Base-by-base conservation (phyloP, 2,113 vertebrate genomes). In the Canis aureus region DNA sequence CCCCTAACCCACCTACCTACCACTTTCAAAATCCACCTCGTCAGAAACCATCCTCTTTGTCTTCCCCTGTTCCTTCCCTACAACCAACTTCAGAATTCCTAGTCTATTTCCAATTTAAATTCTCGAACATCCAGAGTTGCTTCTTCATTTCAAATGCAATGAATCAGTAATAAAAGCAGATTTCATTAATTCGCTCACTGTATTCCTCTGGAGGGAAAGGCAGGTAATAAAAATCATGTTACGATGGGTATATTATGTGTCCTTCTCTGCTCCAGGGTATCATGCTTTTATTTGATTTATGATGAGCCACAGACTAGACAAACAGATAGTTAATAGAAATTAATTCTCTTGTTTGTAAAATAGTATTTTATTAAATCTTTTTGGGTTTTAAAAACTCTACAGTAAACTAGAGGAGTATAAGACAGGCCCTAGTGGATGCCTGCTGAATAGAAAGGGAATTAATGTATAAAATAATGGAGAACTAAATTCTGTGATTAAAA, bases 261-360 rank as follows among this genome's bases (percentile, higher is more conserved):
- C 22, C 79, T 22, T 29, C 69, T 59, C 32, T 27, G n/a, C 95
- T 62, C 38, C 0, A 10, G 88, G 95, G 73, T 16, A 13, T 16
- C 27, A 11, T 0, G 8, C 32, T 74, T 27, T 80, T 29, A 88
- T 94, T 49, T 81, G 83, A 85, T 38, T 81, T 57, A 67, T 0
- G 12, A 35, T 16, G 79, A 69, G 12, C 60, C 10, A 1, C 0
- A 6, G 91, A 78, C 2, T 1, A 2, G 13, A 76, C 93, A 83
- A 78, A 91, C 15, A 87, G 74, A 82, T 17, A 84, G 78, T 85
- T 96, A 22, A 55, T 20, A 57, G 78, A 59, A 92, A 97, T 95
- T 92, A 94, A 92, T 92, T 82, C 73, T 94, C 79, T 57, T 51
- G 83, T 76, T 62, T 51, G 92, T 38, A 57, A 67, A 83, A 43